These are phyloP conservation scores for Trisateles emortualis DNA, from an alignment of 2,888 invertebrate species.

Conservation along the genomic window DNA sequence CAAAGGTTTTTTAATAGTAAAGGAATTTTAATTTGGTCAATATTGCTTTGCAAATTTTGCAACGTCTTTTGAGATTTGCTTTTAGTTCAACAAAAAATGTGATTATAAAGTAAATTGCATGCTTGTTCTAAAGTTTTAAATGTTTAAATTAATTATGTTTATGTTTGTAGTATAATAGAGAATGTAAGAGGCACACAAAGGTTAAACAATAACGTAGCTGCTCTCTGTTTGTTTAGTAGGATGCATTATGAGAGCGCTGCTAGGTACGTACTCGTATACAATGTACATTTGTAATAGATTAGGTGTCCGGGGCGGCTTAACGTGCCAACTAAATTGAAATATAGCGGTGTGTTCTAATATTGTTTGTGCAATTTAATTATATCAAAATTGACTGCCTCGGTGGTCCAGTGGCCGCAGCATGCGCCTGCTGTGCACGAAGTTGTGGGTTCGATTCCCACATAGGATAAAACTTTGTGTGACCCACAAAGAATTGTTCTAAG, in stretches of 20 bases:
- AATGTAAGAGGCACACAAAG: not conserved
- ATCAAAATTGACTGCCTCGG: too few relatives aligned
- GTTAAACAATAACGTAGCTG: slow-evolving; percentile 16
- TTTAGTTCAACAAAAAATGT: slow-evolving; percentile 10
- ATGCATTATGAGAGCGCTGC: slow-evolving; percentile 17
- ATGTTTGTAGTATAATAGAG: slow-evolving; percentile 6
- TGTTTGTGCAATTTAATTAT: not conserved
- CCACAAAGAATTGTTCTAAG: too few relatives aligned
- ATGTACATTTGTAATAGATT: slow-evolving; percentile 34
- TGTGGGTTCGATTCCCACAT: too few relatives aligned
- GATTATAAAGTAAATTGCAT: not conserved
- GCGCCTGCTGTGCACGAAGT: too few relatives aligned
- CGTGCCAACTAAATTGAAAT: slow-evolving; percentile 28
- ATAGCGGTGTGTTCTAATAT: slow-evolving; percentile 4
- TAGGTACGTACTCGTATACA: too few relatives aligned
- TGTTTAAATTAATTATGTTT: slow-evolving; percentile 2
- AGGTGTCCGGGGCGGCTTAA: slow-evolving; percentile 20
- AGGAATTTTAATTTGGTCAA: slow-evolving; percentile 20
- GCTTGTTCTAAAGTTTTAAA: not conserved
- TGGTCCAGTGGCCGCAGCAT: too few relatives aligned
- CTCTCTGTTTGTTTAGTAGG: slow-evolving; percentile 6
- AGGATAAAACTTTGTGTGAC: too few relatives aligned
- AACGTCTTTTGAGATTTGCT: slow-evolving; percentile 5
- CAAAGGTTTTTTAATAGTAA: slow-evolving; percentile 25
- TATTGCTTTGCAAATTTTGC: slow-evolving; percentile 21